These are phyloP conservation scores for Agrochola circellaris DNA, from an alignment of 2,888 invertebrate species.

Conservation along the genomic window DNA sequence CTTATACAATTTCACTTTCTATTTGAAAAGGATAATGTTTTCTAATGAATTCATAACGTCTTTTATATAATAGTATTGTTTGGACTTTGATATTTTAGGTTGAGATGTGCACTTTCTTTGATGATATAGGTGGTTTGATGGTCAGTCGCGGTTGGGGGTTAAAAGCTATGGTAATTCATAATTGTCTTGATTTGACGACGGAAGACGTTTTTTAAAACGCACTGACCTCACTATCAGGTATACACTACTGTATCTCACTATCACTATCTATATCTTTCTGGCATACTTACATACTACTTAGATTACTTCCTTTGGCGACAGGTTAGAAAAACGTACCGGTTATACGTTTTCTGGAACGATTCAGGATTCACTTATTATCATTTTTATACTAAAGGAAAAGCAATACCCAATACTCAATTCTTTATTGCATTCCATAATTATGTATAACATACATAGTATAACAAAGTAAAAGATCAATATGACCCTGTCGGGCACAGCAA, in stretches of 20 bases:
- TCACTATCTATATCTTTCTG: too few relatives aligned
- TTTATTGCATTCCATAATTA: too few relatives aligned
- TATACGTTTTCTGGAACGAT: neutral
- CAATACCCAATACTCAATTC: too few relatives aligned
- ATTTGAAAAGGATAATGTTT: slow-evolving; percentile 64
- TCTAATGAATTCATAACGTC: slow-evolving; percentile 61
- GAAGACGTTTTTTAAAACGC: neutral
- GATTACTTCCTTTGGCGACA: neutral
- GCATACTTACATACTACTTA: neutral
- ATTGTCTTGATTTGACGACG: neutral
- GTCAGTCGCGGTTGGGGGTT: neutral
- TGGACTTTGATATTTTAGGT: slow-evolving; percentile 19
- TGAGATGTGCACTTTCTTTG: slow-evolving; percentile 42
- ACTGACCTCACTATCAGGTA: neutral
- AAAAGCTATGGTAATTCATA: slow-evolving; percentile 11
- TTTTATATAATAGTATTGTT: slow-evolving; percentile 56
- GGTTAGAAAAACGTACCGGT: neutral
- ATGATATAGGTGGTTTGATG: slow-evolving; percentile 20
- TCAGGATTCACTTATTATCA: neutral
- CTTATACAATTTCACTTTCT: slow-evolving; percentile 64
- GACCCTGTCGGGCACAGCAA: too few relatives aligned
- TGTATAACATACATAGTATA: too few relatives aligned
- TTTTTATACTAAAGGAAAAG: neutral
- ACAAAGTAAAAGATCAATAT: too few relatives aligned
- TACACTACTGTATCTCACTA: too few relatives aligned